Conservation (phyloP, 2,888 invertebrate species). For the Ashinkailepas kermadecensis region DNA sequence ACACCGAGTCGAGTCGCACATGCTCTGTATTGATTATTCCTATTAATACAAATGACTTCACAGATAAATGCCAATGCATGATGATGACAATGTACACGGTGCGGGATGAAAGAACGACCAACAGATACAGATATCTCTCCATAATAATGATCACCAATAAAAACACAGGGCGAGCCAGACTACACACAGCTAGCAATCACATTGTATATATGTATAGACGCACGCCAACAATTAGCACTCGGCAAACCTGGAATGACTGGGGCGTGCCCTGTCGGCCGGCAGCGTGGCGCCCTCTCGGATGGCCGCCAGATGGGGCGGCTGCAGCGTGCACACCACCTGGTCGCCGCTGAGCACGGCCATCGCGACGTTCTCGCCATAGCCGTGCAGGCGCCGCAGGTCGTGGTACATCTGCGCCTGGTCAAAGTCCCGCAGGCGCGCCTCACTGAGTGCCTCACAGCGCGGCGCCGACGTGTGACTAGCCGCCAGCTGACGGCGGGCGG, state of each 20-base stretch:
- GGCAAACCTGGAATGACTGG: conserved; percentile 19
- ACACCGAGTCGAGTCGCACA: background rate
- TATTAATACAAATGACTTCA: conserved; percentile 21
- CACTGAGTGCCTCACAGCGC: conserved; percentile 28
- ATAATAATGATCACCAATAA: conserved; percentile 6
- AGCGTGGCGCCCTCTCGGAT: conserved; percentile 11
- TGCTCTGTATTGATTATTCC: conserved; percentile 11
- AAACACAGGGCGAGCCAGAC: conserved; percentile 5
- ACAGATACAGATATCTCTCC: background rate
- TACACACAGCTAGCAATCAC: conserved; percentile 19
- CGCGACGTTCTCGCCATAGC: conserved; percentile 21
- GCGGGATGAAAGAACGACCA: conserved; percentile 19
- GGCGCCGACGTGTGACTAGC: conserved; percentile 9
- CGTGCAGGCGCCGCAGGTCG: conserved; percentile 31
- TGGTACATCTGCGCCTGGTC: conserved; percentile 33
- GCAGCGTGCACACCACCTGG: conserved; percentile 33
- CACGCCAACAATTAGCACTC: background rate
- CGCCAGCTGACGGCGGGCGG: background rate
- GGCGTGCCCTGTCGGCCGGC: background rate
- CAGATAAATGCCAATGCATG: conserved; percentile 12
- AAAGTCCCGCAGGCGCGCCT: conserved; percentile 32
- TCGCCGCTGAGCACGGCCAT: conserved; percentile 33
- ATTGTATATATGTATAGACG: conserved; percentile 12
- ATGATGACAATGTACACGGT: conserved; percentile 16
- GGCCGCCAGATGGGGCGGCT: conserved; percentile 26